These are phyloP conservation scores for Bombycilla garrulus DNA, from an alignment of 2,113 vertebrate genomes.

Conservation along the genomic window DNA sequence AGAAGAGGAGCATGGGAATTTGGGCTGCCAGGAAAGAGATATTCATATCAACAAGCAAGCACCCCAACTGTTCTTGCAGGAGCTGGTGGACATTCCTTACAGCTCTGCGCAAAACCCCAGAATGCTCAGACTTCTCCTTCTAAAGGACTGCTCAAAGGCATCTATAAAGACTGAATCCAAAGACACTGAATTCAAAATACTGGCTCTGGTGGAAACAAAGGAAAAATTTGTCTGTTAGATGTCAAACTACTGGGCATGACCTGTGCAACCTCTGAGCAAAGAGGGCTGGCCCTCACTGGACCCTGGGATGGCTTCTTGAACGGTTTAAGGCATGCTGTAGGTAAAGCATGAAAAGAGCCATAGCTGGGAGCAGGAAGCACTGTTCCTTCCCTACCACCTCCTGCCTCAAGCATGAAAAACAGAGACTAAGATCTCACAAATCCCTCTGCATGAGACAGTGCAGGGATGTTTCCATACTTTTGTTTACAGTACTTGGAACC, in stretches of 20 bases:
- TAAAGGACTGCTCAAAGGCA: not conserved
- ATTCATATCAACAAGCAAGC: not conserved
- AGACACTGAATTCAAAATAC: not conserved
- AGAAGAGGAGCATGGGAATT: not conserved
- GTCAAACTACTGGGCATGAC: not conserved
- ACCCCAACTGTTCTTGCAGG: not conserved
- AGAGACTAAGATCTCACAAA: not conserved
- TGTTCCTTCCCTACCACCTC: not conserved
- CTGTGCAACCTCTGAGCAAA: not conserved
- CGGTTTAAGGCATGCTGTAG: not conserved
- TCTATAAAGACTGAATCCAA: not conserved
- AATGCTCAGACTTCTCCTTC: not conserved
- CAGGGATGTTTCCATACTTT: not conserved
- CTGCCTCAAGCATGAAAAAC: not conserved
- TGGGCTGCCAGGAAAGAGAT: not conserved
- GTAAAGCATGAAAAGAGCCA: not conserved
- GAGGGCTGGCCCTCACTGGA: not conserved
- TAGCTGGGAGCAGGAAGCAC: not conserved
- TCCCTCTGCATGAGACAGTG: not conserved
- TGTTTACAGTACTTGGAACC: not conserved
- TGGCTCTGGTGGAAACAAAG: not conserved
- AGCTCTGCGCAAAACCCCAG: not conserved
- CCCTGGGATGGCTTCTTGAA: not conserved
- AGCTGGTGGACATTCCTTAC: not conserved
- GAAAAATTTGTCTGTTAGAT: not conserved